These are phyloP conservation scores for Trinectes maculatus DNA, from an alignment of 2,113 vertebrate genomes.

Conservation along the genomic window DNA sequence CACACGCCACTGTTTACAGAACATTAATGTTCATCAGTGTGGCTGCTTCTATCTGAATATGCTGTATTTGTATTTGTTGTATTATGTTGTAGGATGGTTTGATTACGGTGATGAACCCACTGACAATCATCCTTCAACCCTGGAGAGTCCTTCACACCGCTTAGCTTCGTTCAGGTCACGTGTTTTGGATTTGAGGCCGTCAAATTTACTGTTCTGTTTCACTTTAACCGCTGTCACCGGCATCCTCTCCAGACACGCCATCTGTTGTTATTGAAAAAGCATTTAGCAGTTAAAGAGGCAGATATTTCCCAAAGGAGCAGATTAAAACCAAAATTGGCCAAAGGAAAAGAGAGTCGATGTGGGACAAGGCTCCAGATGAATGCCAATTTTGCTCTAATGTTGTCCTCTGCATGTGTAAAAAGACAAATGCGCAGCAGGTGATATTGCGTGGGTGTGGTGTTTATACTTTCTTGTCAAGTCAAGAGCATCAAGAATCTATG, in stretches of 20 bases:
- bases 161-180: constrained; percentile 1
- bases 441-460: neutral
- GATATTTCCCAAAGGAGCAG: neutral
- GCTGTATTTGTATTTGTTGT: too few species aligned
- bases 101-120: neutral
- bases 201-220: neutral
- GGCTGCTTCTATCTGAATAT: too few species aligned
- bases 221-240: neutral
- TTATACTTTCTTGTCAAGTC: too few species aligned
- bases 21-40: too few species aligned
- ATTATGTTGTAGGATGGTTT: too few species aligned
- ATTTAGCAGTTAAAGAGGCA: constrained; percentile 11
- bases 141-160: neutral
- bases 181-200: constrained; percentile 1
- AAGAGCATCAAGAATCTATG: neutral
- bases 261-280: constrained; percentile 17
- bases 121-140: neutral
- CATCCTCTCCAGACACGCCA: constrained; percentile 18
- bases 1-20: too few species aligned
- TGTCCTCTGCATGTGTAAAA: neutral
- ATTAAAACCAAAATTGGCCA: constrained; percentile 2
- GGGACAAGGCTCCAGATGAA: neutral
- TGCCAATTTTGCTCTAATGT: neutral
- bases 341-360: neutral
- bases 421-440: neutral